Conservation (phyloP, 2,888 invertebrate species). For the Netelia inedita region DNA sequence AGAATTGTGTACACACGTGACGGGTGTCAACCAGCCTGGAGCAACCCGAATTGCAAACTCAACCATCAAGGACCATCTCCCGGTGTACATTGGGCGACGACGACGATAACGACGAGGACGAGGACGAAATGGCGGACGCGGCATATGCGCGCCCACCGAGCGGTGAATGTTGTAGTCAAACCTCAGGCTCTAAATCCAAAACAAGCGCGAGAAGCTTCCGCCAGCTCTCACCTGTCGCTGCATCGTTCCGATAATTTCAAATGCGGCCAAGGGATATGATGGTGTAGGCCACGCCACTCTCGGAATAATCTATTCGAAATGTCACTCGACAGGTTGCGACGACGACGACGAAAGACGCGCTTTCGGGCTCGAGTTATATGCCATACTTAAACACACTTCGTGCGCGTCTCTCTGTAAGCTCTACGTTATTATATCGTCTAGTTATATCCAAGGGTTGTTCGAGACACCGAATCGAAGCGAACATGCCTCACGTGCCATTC, state of each 20-base stretch:
- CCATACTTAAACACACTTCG: not conserved
- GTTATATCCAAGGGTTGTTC: conserved; percentile 1
- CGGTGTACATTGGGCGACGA: conserved; percentile 6
- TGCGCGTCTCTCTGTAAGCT: not conserved
- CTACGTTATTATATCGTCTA: not conserved
- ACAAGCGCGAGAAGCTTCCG: conserved; percentile 17
- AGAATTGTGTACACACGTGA: conserved; percentile 17
- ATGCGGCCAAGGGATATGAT: not conserved
- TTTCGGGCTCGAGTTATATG: not conserved
- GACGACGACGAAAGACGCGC: conserved; percentile 4
- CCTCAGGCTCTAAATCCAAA: conserved; percentile 9
- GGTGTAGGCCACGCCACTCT: not conserved
- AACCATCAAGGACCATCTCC: not conserved
- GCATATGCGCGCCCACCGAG: not conserved
- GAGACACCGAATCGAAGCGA: not conserved
- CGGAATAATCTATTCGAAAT: conserved; percentile 2
- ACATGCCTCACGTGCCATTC: conserved; percentile 7
- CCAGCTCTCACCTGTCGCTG: not conserved
- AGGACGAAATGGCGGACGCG: not conserved
- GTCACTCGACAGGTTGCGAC: not conserved
- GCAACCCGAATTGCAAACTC: conserved; percentile 26
- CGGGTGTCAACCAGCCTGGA: conserved; percentile 22
- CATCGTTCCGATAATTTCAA: conserved; percentile 11
- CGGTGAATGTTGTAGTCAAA: conserved; percentile 4
- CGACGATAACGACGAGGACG: conserved; percentile 1